These are phyloP conservation scores for Synanthedon formicaeformis DNA, from an alignment of 2,888 invertebrate species.

Conservation along the genomic window DNA sequence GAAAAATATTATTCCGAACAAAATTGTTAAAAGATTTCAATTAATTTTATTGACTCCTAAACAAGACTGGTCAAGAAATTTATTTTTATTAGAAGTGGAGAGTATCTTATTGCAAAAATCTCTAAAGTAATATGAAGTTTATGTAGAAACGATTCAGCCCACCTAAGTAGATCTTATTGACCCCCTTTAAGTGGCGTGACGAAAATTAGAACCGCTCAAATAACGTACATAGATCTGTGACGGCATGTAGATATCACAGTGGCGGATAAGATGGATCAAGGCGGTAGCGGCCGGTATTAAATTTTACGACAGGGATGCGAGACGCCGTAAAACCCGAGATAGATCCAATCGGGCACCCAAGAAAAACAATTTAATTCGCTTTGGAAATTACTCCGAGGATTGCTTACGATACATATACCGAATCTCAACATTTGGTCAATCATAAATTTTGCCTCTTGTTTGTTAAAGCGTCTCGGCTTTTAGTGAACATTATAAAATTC, in stretches of 20 bases:
- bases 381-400: constrained; percentile 30
- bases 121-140: too few species aligned
- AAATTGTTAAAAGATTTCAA: too few species aligned
- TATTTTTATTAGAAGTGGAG: too few species aligned
- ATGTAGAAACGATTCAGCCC: too few species aligned
- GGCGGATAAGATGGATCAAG: constrained; percentile 10
- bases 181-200: too few species aligned
- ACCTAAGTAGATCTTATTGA: too few species aligned
- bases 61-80: too few species aligned
- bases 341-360: constrained; percentile 60
- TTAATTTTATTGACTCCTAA: too few species aligned
- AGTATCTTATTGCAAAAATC: too few species aligned
- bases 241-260: constrained; percentile 10
- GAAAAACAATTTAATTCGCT: constrained; percentile 62
- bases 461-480: neutral
- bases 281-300: constrained; percentile 59
- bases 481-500: too few species aligned
- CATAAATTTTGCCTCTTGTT: neutral
- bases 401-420: neutral
- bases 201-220: too few species aligned
- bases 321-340: constrained; percentile 63
- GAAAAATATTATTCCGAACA: too few species aligned
- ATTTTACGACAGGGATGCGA: constrained; percentile 65
- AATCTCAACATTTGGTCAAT: neutral
- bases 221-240: constrained; percentile 1